Percentiles rank a stretch among this genome's conserved stretches.
phyloP scores from a whole-genome alignment of 2,113 vertebrate genomes.

The Burhinus bistriatus region DNA sequence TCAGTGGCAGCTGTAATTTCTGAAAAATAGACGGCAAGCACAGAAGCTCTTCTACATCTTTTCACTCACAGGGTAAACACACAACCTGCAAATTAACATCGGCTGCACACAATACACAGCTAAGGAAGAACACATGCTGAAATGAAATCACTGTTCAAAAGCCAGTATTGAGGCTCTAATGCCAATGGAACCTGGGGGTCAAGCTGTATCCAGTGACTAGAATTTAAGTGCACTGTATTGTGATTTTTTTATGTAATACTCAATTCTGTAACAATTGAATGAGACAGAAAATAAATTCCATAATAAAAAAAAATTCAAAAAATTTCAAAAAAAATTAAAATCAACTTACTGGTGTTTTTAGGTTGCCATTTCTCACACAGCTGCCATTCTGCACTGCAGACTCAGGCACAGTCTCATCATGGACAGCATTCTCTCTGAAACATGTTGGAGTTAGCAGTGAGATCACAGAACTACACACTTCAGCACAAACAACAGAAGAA shows the following conservation, averaged over 20 bases:
- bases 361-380: slow-evolving; percentile 78
- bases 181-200: background rate
- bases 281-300: background rate
- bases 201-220: background rate
- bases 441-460: background rate
- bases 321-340: background rate
- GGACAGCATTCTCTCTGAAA: slow-evolving; percentile 64
- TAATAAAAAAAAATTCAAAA: background rate
- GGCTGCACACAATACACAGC: background rate
- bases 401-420: slow-evolving; percentile 64
- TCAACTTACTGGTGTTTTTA: slow-evolving; percentile 74
- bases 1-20: background rate
- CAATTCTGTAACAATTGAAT: background rate
- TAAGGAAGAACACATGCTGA: background rate
- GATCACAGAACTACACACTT: background rate
- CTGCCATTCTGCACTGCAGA: slow-evolving; percentile 68
- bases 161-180: background rate
- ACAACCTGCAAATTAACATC: background rate
- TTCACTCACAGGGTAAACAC: background rate
- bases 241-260: background rate
- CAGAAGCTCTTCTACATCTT: background rate
- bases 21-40: background rate
- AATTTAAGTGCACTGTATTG: too few species aligned
- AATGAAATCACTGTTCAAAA: background rate
- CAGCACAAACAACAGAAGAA: background rate